Conservation (phyloP, 2,113 vertebrate species). For the Heterochromis multidens region DNA sequence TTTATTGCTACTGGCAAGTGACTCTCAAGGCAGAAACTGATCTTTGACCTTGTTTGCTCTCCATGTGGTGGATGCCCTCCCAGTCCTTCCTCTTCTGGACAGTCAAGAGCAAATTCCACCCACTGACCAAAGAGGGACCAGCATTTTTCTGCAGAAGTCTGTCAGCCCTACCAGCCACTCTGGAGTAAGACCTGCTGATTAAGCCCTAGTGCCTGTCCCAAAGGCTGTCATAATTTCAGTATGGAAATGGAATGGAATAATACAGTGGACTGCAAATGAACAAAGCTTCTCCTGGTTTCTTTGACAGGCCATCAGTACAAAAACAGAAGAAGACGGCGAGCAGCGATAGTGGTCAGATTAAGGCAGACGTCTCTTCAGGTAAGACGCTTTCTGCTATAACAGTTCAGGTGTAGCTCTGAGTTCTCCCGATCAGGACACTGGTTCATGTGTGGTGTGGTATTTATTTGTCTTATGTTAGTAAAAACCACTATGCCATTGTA, state of each 20-base stretch:
- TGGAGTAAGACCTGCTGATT: conserved; percentile 41
- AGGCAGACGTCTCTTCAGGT: conserved; percentile 35
- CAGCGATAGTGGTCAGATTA: conserved; percentile 3
- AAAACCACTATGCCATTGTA: background rate
- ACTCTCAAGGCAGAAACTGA: background rate
- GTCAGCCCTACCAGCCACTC: conserved; percentile 8
- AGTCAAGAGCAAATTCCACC: background rate
- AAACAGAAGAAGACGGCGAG: conserved; percentile 18
- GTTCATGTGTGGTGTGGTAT: background rate
- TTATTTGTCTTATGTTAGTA: background rate
- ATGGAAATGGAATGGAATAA: background rate
- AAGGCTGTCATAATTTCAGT: background rate
- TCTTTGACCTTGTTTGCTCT: conserved; percentile 26
- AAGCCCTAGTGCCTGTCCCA: background rate
- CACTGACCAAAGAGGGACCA: background rate
- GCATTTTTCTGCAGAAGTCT: background rate
- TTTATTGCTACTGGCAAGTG: background rate
- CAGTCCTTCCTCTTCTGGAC: background rate
- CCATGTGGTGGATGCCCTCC: background rate
- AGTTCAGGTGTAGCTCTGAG: background rate
- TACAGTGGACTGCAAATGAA: background rate
- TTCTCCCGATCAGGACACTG: background rate
- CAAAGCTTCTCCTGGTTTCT: background rate
- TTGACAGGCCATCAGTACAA: conserved; percentile 18
- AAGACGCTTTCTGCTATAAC: background rate